phyloP scores from a whole-genome alignment of 2,888 invertebrate genomes.

The Chymomyza caudatula region DNA sequence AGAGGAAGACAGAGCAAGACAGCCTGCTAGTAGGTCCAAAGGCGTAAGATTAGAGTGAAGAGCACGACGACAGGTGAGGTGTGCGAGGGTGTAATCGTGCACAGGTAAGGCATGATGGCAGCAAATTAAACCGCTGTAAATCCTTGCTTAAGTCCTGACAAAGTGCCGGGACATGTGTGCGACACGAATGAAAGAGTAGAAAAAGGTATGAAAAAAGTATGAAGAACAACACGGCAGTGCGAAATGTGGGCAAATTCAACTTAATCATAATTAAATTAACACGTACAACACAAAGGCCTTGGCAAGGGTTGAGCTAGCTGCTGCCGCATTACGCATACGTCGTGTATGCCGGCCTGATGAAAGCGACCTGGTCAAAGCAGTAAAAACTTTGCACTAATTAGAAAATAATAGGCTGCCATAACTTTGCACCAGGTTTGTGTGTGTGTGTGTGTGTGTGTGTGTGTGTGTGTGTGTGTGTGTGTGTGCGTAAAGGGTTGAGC shows the following conservation, averaged over 20 bases:
- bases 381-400: conserved; percentile 31
- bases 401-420: conserved; percentile 33
- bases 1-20: neutral
- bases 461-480: neutral
- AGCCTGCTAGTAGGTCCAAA: neutral
- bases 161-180: conserved; percentile 38
- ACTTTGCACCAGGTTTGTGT: neutral
- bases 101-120: conserved; percentile 37
- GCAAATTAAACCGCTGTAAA: conserved; percentile 46
- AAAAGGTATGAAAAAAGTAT: neutral
- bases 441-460: neutral
- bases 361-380: conserved; percentile 8
- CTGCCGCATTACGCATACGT: neutral
- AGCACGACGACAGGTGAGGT: neutral
- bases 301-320: neutral
- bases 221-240: neutral
- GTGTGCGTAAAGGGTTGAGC: neutral
- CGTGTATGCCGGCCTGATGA: conserved; percentile 7
- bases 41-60: neutral
- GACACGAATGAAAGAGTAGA: conserved; percentile 18
- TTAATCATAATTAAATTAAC: conserved; percentile 52
- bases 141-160: conserved; percentile 38
- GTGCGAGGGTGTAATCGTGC: neutral
- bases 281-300: conserved; percentile 16
- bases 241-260: conserved; percentile 33